Evolutionary conservation across 64 coral and sea anemone genomes (phyloP), one percentile per base, ranked within the genome.

Genomic region (Montipora efflorescens): DNA sequence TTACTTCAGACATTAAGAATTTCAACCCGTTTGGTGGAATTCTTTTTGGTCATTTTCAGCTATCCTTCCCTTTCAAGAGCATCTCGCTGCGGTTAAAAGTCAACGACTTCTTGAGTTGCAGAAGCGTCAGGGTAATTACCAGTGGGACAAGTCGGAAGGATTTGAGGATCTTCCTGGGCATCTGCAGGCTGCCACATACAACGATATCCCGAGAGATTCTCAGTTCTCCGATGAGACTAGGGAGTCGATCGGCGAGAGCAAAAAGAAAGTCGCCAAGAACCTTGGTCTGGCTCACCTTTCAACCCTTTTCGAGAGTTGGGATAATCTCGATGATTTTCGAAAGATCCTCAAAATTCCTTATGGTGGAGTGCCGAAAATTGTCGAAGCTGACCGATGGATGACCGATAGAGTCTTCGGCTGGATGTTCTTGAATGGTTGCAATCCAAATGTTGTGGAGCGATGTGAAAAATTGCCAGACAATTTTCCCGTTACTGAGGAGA

Each of bases 381-480:
- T 92, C 5, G 87, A 87, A 71, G 69, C 77, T 46, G 81, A 96
- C 73, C 73, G 78, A 19, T 99, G 97, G 97, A 91, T 76, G 48
- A 93, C 95, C 15, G 97, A 99, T 64, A 84, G 74, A 5, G 88
- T 91, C 3, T 99, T 94, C 89, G 97, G 94, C 11, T 91, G 88
- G 74, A 95, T 94, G 79, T 96, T 89, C 67, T 70, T 99, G 59
- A 99, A 99, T 82, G 97, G 97, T 59, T 68, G 74, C 22, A 95
- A 98, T 69, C 96, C 96, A 7, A 90, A 93, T 88, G 59, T 87
- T 28, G 76, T 98, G 10, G 28, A 93, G 59, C 88, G 94, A 48
- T 98, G 96, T 66, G 79, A 91, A 21, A 90, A 83, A 19, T 59
- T 95, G 44, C 96, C 96, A 43, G 44, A 57, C 69, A 90, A 90